phyloP scores from a whole-genome alignment of 2,113 vertebrate genomes.

The Physeter macrocephalus region DNA sequence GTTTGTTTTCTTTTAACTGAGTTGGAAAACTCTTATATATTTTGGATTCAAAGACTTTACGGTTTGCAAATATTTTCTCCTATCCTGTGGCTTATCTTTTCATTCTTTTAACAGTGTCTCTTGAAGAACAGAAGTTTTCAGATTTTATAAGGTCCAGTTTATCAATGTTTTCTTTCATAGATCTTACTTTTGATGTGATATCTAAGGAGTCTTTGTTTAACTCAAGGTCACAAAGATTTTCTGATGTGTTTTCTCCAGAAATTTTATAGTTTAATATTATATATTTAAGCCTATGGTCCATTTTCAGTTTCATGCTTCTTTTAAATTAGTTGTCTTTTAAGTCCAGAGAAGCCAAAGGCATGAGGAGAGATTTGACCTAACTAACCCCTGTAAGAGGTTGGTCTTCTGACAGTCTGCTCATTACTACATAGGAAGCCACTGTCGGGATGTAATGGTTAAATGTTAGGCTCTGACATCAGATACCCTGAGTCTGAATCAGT shows the following conservation, averaged over 20 bases:
- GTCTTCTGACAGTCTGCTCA: not conserved
- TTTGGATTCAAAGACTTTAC: slow-evolving; percentile 19
- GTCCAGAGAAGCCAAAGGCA: not conserved
- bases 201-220: slow-evolving; percentile 48
- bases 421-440: not conserved
- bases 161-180: slow-evolving; percentile 26
- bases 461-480: not conserved
- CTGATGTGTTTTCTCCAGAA: not conserved
- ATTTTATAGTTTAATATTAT: slow-evolving; percentile 1
- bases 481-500: not conserved
- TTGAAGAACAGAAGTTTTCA: slow-evolving; percentile 28
- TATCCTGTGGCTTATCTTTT: slow-evolving; percentile 17
- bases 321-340: slow-evolving; percentile 1
- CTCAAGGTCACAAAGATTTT: slow-evolving; percentile 23
- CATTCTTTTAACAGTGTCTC: not conserved
- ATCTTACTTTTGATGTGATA: slow-evolving; percentile 30
- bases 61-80: slow-evolving; percentile 38
- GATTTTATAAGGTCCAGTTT: not conserved
- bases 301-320: not conserved
- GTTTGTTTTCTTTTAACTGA: slow-evolving; percentile 26
- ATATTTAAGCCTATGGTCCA: not conserved
- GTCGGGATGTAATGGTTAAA: accelerated
- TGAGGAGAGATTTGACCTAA: not conserved
- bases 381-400: not conserved
- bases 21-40: slow-evolving; percentile 12